Evolutionary conservation across 2,797 vertebrate genomes (phyloP).

Genomic region (Rhinella marina): DNA sequence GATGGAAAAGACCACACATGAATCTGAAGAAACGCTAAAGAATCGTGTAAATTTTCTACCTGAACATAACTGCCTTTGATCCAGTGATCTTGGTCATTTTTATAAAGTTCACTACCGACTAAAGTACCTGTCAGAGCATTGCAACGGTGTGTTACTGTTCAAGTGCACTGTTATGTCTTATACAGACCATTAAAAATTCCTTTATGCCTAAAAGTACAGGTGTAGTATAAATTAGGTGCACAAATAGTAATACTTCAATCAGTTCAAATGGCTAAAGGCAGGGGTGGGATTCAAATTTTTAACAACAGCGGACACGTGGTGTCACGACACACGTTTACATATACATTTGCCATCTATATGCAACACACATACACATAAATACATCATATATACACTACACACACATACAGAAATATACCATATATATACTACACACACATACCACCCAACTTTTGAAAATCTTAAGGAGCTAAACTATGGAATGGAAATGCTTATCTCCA

Average conservation of each 20-base stretch:
- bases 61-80: slow-evolving; percentile 49
- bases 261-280: neutral
- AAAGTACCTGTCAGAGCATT: slow-evolving; percentile 18
- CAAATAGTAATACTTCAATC: neutral
- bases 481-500: too few relatives aligned
- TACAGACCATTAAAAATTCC: neutral
- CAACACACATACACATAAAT: too few relatives aligned
- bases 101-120: slow-evolving; percentile 5
- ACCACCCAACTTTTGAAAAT: too few relatives aligned
- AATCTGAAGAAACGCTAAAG: slow-evolving; percentile 40
- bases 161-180: neutral
- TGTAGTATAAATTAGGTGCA: neutral
- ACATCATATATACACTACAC: too few relatives aligned
- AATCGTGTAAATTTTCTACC: slow-evolving; percentile 36
- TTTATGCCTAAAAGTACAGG: neutral
- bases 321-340: too few relatives aligned
- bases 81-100: slow-evolving; percentile 34
- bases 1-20: slow-evolving; percentile 61
- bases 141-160: too few relatives aligned
- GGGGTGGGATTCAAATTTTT: too few relatives aligned
- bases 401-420: too few relatives aligned
- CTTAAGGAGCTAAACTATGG: too few relatives aligned
- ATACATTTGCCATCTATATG: too few relatives aligned
- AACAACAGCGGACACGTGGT: too few relatives aligned
- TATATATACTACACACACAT: too few relatives aligned